Evolutionary conservation across 2,888 invertebrate species (phyloP), one percentile per base, ranked within the genome.

Genomic region (Erynnis tages): DNA sequence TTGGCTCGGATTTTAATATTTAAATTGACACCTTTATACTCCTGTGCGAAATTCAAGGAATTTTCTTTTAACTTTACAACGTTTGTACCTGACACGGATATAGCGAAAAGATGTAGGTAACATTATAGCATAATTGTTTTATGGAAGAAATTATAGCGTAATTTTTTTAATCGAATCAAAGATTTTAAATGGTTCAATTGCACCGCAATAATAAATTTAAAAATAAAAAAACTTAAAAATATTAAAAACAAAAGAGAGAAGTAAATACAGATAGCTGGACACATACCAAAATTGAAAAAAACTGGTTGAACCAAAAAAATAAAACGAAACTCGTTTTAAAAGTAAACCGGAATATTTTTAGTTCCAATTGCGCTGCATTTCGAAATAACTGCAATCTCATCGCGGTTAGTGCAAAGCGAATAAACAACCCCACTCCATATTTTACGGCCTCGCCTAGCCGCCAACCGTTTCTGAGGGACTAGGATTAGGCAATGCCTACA

Each of bases 401-500:
- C 43, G 50, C 43, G 50, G 50, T 50, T 50, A 50, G 50, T 50
- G 50, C 41, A 46, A 53, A 38, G 40, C 44, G 41, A 48, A 47
- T 48, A 54, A 54, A 54, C 47, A 46, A 54, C 35, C 44, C 35
- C 30, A 30, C 52, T 37, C 52, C 44, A 52, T 45, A 52, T 45
- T 66, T 63, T 54, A 52, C 57, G 53, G 61, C 58, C 53, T 54
- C 61, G 47, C 58, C 52, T 53, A 57, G 49, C 58, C 61, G 71
- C 60, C 66, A 67, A 73, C 77, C 73, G 78, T 71, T 74, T 81
- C 68, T 65, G 72, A 74, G 79, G 76, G 80, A 76, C 80, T 79
- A 78, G 81, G 84, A 87, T 87, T 86, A 86, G 81, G 79, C 77
- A 75, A 72, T 79, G 75, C 77, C 81, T 79, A 77, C 70, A 78